Evolutionary conservation across 2,797 vertebrate genomes (phyloP).

Genomic region (Labeo calbasu): DNA sequence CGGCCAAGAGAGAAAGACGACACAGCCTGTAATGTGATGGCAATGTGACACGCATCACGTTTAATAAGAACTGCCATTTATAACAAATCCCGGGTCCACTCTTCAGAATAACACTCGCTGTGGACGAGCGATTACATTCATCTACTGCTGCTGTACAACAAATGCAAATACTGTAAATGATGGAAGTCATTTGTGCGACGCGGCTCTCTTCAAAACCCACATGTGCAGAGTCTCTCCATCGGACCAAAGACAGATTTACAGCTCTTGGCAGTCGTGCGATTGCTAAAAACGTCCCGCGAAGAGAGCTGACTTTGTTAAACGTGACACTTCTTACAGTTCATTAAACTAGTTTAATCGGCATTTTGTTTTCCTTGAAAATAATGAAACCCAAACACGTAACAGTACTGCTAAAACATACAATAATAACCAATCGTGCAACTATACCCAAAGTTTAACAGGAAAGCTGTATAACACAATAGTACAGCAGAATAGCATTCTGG

Average conservation of each 20-base stretch:
- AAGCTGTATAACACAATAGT: conserved; percentile 63
- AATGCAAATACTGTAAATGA: conserved; percentile 25
- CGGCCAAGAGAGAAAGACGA: conserved; percentile 26
- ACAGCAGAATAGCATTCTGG: conserved; percentile 72
- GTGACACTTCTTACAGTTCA: conserved; percentile 25
- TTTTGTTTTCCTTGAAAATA: conserved; percentile 18
- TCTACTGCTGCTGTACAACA: conserved; percentile 24
- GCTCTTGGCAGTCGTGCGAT: not conserved
- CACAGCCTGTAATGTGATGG: conserved; percentile 21
- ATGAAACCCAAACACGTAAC: not conserved
- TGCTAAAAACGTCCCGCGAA: conserved; percentile 5
- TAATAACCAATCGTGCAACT: conserved; percentile 32
- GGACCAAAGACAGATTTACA: conserved; percentile 32
- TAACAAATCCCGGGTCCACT: conserved; percentile 16
- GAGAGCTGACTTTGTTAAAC: conserved; percentile 27
- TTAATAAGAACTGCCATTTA: conserved; percentile 28
- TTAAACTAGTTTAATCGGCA: not conserved
- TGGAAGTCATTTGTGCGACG: conserved; percentile 9
- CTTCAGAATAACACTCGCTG: not conserved
- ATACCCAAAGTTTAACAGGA: conserved; percentile 12
- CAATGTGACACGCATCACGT: not conserved
- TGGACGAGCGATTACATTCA: conserved; percentile 30
- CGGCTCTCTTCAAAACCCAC: conserved; percentile 20
- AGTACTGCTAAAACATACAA: conserved; percentile 32
- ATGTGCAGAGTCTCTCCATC: conserved; percentile 7